Base-by-base conservation (phyloP, 2,888 invertebrate species). In the Torymus aiolomorphi region DNA sequence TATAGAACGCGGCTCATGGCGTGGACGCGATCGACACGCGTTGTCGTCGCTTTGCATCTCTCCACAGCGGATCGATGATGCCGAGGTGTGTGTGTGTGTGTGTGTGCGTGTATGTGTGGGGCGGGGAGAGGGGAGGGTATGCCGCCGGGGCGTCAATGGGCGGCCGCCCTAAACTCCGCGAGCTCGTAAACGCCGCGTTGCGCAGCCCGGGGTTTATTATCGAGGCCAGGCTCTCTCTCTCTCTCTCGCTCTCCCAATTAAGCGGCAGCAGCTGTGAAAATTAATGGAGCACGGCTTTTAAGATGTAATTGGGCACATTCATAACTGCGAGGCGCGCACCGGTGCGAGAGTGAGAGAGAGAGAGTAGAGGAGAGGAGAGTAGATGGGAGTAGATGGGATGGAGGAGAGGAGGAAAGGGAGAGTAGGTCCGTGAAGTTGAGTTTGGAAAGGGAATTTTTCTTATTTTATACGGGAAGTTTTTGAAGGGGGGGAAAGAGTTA, bases 281-380 rank as follows among this genome's bases (percentile, higher is more conserved):
- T 92, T 92, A 92, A 92, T 92, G 92, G 92, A 91, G 92, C 92
- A 91, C 92, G 91, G 92, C 92, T 92, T 92, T 92, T 92, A 92
- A 92, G 92, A 92, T 92, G 92, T 92, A 92, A 92, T 92, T 92
- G 92, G 92, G 91, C 91, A 92, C 92, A 92, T 92, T 92, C 92
- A 92, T 92, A 92, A 92, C 91, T 72, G 72, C 42, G 42, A 42
- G 42, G 42, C 42, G 42, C 42, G 42, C 42, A 42, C 42, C 42
- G 42, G 42, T 42, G 42, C 42, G 8, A 42, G 42, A 67, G 72
- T 65, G 65, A 65, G 51, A 51, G 63, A 49, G 77, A 57, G 42
- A 10, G 31, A n/a, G n/a, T n/a, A n/a, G 66, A 14, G n/a, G 51
- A 13, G 51, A 3, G 20, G 65, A 49, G 52, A 24, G 31, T 16